These are phyloP conservation scores for Steinernema scapterisci DNA, from an alignment of 2,888 invertebrate genomes.

Conservation along the genomic window DNA sequence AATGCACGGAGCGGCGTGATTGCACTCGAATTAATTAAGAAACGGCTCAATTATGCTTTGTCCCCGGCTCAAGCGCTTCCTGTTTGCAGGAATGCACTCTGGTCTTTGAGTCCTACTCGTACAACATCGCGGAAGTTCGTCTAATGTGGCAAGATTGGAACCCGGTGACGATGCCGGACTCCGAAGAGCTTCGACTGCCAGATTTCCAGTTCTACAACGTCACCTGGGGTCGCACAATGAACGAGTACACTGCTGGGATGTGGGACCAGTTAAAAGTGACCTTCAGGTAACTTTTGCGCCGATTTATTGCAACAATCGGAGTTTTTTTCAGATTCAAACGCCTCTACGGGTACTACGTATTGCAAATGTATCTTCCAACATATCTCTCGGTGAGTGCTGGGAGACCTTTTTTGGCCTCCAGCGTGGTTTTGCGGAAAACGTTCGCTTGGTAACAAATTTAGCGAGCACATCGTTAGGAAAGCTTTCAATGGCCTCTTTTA, in stretches of 20 bases:
- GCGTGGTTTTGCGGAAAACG: too few relatives aligned
- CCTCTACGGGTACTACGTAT: slow-evolving; percentile 66
- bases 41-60: too few relatives aligned
- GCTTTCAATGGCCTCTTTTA: too few relatives aligned
- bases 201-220: slow-evolving; percentile 66
- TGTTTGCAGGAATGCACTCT: slow-evolving; percentile 56
- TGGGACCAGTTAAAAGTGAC: slow-evolving; percentile 67
- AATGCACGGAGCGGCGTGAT: too few relatives aligned
- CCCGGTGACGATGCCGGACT: slow-evolving; percentile 63
- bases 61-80: too few relatives aligned
- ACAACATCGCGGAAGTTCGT: slow-evolving; percentile 62
- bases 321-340: slow-evolving; percentile 61
- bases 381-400: slow-evolving; percentile 50
- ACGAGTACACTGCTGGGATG: slow-evolving; percentile 61
- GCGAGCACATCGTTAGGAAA: too few relatives aligned
- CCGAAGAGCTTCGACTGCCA: slow-evolving; percentile 58
- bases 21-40: too few relatives aligned
- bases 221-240: slow-evolving; percentile 55
- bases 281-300: slow-evolving; percentile 46
- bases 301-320: neutral
- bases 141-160: slow-evolving; percentile 64
- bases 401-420: neutral
- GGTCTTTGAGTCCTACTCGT: slow-evolving; percentile 66
- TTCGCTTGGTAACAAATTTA: too few relatives aligned
- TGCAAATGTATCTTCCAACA: slow-evolving; percentile 67